A percentile compares a stretch with the other conserved stretches of the same genome.
Evolutionary conservation across 1,140 invertebrate genomes (phyloP).

Genomic region (Drosophila ficusphila): DNA sequence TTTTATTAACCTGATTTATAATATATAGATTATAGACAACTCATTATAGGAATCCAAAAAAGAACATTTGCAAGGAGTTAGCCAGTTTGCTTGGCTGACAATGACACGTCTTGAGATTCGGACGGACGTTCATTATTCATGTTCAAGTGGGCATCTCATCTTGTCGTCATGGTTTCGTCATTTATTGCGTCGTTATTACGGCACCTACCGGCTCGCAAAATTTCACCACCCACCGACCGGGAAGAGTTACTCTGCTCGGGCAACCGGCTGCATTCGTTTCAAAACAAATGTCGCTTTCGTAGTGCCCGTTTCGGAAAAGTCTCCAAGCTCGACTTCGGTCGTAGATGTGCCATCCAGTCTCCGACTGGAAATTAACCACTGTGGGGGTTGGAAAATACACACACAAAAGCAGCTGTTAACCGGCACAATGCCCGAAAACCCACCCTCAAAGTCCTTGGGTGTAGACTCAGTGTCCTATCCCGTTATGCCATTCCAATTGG

Average conservation of each 20-base stretch:
- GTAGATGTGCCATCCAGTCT: slow-evolving; percentile 54
- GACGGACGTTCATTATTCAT: slow-evolving; percentile 62
- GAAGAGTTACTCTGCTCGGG: slow-evolving; percentile 29
- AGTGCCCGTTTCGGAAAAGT: not conserved
- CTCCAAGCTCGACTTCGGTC: slow-evolving; percentile 16
- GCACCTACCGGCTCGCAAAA: slow-evolving; percentile 53
- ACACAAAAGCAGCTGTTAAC: slow-evolving; percentile 60
- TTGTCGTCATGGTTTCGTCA: slow-evolving; percentile 74
- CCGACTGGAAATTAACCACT: slow-evolving; percentile 44
- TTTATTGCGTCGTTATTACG: slow-evolving; percentile 80
- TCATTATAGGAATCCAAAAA: not conserved
- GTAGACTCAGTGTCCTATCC: slow-evolving; percentile 54
- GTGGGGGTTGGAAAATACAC: slow-evolving; percentile 51
- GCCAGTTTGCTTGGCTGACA: slow-evolving; percentile 29
- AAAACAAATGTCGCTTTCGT: slow-evolving; percentile 69
- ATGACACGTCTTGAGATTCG: slow-evolving; percentile 7
- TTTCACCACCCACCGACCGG: slow-evolving; percentile 9
- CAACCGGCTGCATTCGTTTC: slow-evolving; percentile 65
- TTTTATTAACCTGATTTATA: no score
- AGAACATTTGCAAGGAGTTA: slow-evolving; percentile 7
- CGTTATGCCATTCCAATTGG: slow-evolving; percentile 69
- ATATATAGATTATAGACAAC: not conserved
- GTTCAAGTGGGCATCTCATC: slow-evolving; percentile 76
- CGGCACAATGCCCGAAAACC: slow-evolving; percentile 38
- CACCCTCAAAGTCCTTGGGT: slow-evolving; percentile 43